Base-by-base conservation (phyloP, 2,113 vertebrate genomes). In the Mesocricetus auratus region DNA sequence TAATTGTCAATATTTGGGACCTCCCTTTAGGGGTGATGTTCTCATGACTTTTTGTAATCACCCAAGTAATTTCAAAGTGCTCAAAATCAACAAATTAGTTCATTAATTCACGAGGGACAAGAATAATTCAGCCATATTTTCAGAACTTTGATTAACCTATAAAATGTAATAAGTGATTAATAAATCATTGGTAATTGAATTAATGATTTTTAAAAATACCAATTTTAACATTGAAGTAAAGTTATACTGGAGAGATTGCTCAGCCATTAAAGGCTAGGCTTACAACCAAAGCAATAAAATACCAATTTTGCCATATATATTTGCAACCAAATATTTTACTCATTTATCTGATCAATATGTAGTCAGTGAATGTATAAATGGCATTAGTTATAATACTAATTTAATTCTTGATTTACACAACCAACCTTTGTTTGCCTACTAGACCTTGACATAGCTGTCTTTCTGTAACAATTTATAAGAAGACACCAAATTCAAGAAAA, bases 311-410 rank as follows among this genome's bases (percentile, higher is more conserved):
- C 12, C 5, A 15, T 78, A 47, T 36, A 10, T 90, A 91, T 53
- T 94, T 69, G 17, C 6, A 82, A 50, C 39, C 62, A 92, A 87
- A 87, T 91, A 77, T 87, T 95, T 90, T 73, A 93, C 93, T 88
- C 93, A 74, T 81, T 93, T 71, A 69, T 81, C 90, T 73, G n/a
- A 85, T 90, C 42, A 92, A 26, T 73, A 45, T 78, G 19, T 77
- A 39, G 26, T 89, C 86, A 66, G 50, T 79, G 83, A 91, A 42
- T 85, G 12, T 33, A 58, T 91, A 62, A 66, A 62, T 81, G 16
- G 33, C 53, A 9, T 31, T 36, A 85, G 2, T 94, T 89, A 77
- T 62, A 94, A 71, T n/a, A 16, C 3, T 22, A 86, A 50, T 22
- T 92, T 93, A 21, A 60, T 83, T 79, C 90, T 47, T 83, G 73